Percentiles rank a stretch among this genome's conserved stretches.
phyloP scores from a whole-genome alignment of 2,888 invertebrate genomes.

The Acrobasis consociella region DNA sequence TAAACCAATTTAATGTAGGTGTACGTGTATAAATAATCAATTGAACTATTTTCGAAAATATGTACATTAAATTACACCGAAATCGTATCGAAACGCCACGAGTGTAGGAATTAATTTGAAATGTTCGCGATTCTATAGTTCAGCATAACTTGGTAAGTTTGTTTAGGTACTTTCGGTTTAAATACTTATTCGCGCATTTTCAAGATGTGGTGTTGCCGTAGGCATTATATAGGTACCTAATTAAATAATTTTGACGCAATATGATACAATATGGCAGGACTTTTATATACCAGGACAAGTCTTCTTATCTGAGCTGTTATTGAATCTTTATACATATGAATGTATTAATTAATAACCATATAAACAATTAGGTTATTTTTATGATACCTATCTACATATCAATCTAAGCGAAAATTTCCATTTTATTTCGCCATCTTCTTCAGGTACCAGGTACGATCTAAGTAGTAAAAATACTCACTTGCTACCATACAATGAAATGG shows the following conservation, averaged over 20 bases:
- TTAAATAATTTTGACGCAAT: not conserved
- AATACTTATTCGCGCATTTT: conserved; percentile 6
- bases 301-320: not conserved
- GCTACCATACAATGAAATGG: not conserved
- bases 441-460: not conserved
- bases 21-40: not conserved
- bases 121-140: too few relatives aligned
- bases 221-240: not conserved
- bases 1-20: not conserved
- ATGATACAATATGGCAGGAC: not conserved
- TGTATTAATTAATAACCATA: not conserved
- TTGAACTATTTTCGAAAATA: not conserved
- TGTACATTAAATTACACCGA: not conserved
- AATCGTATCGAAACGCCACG: conserved; percentile 17
- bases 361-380: not conserved
- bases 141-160: too few relatives aligned
- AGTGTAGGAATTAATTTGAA: not conserved
- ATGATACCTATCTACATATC: too few relatives aligned
- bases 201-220: conserved; percentile 15
- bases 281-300: conserved; percentile 9
- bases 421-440: conserved; percentile 3
- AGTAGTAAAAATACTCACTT: not conserved
- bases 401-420: not conserved
- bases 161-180: too few relatives aligned
- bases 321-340: not conserved